Base-by-base conservation (phyloP, 2,113 vertebrate genomes). In the Scophthalmus maximus region DNA sequence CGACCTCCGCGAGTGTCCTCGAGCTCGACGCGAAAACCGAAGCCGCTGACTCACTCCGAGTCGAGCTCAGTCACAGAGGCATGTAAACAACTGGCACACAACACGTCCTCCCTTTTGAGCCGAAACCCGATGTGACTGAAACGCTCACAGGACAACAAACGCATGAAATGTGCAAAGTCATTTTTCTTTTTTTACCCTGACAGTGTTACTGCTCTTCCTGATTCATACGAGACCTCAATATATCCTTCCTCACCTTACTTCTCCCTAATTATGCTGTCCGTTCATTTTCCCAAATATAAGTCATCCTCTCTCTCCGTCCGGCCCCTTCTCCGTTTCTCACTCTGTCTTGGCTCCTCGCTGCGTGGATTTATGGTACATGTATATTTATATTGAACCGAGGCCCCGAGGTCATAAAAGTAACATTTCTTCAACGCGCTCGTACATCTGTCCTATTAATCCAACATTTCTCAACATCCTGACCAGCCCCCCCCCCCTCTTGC, bases 321-420 rank as follows among this genome's bases (percentile, higher is more conserved):
- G 38, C 25, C 38, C 20, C 47, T 6, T 42, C 17, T n/a, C 38
- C 7, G 5, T 22, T 53, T 68, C 71, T n/a, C n/a, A 11, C 40
- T 60, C 69, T 63, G 73, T 30, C 70, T 78, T 89, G 83, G 82
- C 84, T 84, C 51, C 65, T 57, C 14, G 10, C 76, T 46, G 29
- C 15, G 62, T 47, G 62, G 86, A 88, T 92, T 90, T 92, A 87
- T 80, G 63, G 50, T 53, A 32, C 84, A 77, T 68, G 77, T 83
- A 67, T 92, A 91, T 89, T 91, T 89, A 83, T 88, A 81, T 76
- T 87, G 86, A 90, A 83, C 79, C 9, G 65, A 58, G 68, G 88
- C 83, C 82, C 83, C 4, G 34, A 22, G 75, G 87, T 89, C 89
- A 86, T 86, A 88, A 91, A 89, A 84, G 87, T 84, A 83, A 81